Evolutionary conservation across 2,888 invertebrate species (phyloP), one percentile per base, ranked within the genome.

Genomic region (Nycteola revayana): DNA sequence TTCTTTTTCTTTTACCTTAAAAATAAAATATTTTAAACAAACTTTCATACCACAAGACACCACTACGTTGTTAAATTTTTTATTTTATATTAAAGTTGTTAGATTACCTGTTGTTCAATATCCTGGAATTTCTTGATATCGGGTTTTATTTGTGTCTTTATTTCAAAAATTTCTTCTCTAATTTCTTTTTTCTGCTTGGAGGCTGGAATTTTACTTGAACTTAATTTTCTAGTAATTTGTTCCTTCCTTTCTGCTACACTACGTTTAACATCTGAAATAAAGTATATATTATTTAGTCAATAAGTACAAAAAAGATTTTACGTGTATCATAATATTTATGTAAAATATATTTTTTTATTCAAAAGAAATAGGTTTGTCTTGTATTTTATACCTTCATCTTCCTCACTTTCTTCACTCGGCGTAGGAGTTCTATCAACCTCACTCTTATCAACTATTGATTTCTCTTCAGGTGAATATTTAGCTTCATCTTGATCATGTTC

Each of bases 391-490:
- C 88, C 89, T 77, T 89, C 89, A 42, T 90, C 89, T 64, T 89
- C 89, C 49, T 89, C 89, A 41, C 89, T 89, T n/a, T 89, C 89
- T 49, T 89, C 89, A 23, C 89, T 89, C 0, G 86, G 88, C 0
- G 86, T 75, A n/a, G 83, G 80, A 3, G 88, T 88, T 51, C 83
- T 73, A 17, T 86, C 90, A 28, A 86, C 84, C 48, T 93, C 93
- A 63, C 92, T 92, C 45, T 93, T 92, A 28, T 93, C 93, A 36
- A 93, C 89, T 2, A 93, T 86, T 1, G 91, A 91, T 66, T 95
- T 95, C 58, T 95, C 95, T 80, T 95, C 95, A 0, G 94, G 94
- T 0, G 93, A 93, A 69, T 95, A 95, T 72, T 95, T 95, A 17
- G 91, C 90, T 75, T 95, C 94, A 57, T 93, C 93, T 44, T 86